phyloP scores from a whole-genome alignment of 2,797 vertebrate species.

The Neosilurus mollespiculum region DNA sequence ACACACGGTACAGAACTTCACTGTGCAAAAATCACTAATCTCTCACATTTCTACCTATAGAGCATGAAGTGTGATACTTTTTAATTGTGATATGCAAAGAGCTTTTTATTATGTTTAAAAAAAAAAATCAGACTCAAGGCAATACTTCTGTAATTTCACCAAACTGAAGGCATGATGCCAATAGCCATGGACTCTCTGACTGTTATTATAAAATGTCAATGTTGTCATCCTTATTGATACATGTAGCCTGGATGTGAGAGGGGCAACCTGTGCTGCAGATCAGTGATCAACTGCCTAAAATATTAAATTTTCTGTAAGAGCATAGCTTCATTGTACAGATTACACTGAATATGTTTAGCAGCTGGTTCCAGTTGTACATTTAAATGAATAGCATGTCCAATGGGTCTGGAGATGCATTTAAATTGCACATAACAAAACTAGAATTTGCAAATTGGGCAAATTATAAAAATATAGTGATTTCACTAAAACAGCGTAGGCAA shows the following conservation, averaged over 20 bases:
- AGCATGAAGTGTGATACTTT: conserved; percentile 41
- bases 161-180: conserved; percentile 59
- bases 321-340: not conserved
- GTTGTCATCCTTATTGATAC: conserved; percentile 44
- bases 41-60: conserved; percentile 25
- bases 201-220: conserved; percentile 68
- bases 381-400: not conserved
- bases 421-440: conserved; percentile 1
- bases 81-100: conserved; percentile 49
- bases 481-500: conserved; percentile 28
- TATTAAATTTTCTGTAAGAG: not conserved
- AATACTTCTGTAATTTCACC: conserved; percentile 53
- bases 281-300: conserved; percentile 20
- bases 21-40: not conserved
- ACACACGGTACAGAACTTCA: conserved; percentile 31
- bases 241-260: conserved; percentile 28
- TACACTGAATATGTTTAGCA: not conserved
- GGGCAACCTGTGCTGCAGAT: not conserved
- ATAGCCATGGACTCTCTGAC: conserved; percentile 78
- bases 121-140: conserved; percentile 54
- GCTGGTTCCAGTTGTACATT: not conserved
- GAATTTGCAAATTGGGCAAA: conserved; percentile 8
- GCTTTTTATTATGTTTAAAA: conserved; percentile 53
- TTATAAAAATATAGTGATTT: conserved; percentile 12
- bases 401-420: not conserved